A percentile compares a stretch with the other conserved stretches of the same genome.
phyloP scores from a whole-genome alignment of 2,888 invertebrate species.

The Pheosia gnoma region DNA sequence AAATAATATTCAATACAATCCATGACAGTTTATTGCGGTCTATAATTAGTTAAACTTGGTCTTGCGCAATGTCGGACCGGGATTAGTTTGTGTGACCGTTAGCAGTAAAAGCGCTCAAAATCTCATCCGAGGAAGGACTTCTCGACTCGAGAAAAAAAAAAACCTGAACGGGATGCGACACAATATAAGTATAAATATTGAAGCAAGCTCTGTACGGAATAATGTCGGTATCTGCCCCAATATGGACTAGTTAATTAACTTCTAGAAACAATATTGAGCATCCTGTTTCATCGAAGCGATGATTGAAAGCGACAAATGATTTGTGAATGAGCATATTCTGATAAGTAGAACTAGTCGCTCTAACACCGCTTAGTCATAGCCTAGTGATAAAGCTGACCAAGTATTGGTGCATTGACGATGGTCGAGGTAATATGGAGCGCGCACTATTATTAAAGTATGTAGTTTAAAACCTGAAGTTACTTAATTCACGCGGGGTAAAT shows the following conservation, averaged over 20 bases:
- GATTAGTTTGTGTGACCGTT: too few species aligned
- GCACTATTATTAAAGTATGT: neutral
- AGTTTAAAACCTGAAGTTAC: too few species aligned
- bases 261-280: conserved; percentile 44
- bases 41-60: too few species aligned
- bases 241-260: conserved; percentile 18
- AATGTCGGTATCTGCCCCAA: conserved; percentile 6
- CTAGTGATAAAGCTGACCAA: conserved; percentile 58
- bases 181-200: neutral
- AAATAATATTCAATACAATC: too few species aligned
- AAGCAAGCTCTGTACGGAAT: neutral
- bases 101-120: too few species aligned
- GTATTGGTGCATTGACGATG: conserved; percentile 30
- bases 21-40: too few species aligned
- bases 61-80: too few species aligned
- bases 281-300: conserved; percentile 32
- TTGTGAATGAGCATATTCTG: conserved; percentile 45
- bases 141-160: too few species aligned
- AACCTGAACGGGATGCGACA: neutral
- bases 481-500: too few species aligned
- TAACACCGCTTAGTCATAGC: conserved; percentile 49
- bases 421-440: neutral
- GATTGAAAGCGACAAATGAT: conserved; percentile 53
- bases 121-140: too few species aligned
- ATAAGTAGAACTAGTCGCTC: conserved; percentile 51